phyloP scores from a whole-genome alignment of 1,140 invertebrate species.

The Metopolophium dirhodum region DNA sequence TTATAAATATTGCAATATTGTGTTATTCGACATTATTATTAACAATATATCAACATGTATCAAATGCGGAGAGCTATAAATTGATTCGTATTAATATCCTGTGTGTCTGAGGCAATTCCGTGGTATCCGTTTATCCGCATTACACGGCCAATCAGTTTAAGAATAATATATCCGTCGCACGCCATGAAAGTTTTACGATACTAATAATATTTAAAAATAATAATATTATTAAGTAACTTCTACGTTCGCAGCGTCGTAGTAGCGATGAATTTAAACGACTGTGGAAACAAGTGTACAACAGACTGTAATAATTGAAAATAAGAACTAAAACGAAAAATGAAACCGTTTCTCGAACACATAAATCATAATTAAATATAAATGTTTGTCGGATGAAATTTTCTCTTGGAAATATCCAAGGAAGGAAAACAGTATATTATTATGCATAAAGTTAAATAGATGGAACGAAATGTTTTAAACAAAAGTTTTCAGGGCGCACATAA shows the following conservation, averaged over 20 bases:
- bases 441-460: slow-evolving; percentile 31
- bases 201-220: not conserved
- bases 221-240: not conserved
- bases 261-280: slow-evolving; percentile 31
- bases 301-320: slow-evolving; percentile 9
- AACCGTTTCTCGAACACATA: slow-evolving; percentile 17
- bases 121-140: not conserved
- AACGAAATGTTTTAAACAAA: slow-evolving; percentile 50
- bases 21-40: no score
- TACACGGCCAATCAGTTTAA: not conserved
- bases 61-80: not conserved
- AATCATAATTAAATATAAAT: slow-evolving; percentile 53
- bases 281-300: slow-evolving; percentile 8
- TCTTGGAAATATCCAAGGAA: slow-evolving; percentile 23
- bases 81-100: not conserved
- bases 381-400: slow-evolving; percentile 42
- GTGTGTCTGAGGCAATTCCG: not conserved
- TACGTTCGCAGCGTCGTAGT: not conserved
- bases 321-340: slow-evolving; percentile 1
- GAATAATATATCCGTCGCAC: not conserved
- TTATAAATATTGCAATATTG: not conserved
- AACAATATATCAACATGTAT: no score
- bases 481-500: slow-evolving; percentile 24
- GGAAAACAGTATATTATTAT: slow-evolving; percentile 41
- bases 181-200: not conserved